Evolutionary conservation across 2,888 invertebrate genomes (phyloP).

Genomic region (Aspidapion aeneum): DNA sequence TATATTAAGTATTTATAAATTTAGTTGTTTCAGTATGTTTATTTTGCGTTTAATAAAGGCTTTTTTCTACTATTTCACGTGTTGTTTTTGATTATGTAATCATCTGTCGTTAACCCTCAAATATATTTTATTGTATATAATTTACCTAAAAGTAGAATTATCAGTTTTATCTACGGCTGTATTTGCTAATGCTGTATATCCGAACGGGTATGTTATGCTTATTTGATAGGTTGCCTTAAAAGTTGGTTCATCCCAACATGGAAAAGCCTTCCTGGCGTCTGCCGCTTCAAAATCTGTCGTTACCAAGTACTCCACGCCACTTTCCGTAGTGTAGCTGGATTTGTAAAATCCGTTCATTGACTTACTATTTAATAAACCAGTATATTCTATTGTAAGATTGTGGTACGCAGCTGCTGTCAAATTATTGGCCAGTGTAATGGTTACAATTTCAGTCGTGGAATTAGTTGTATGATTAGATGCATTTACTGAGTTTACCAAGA

Average conservation of each 20-base stretch:
- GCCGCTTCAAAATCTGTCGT: constrained; percentile 68
- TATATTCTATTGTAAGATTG: not conserved
- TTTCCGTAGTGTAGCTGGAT: constrained; percentile 33
- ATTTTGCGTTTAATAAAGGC: no score
- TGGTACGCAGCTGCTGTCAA: not conserved
- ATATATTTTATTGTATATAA: no score
- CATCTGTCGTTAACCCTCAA: no score
- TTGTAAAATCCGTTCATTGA: constrained; percentile 50
- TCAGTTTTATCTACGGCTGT: constrained; percentile 4
- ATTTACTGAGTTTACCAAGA: constrained; percentile 6
- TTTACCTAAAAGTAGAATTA: constrained; percentile 2
- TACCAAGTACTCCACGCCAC: constrained; percentile 49
- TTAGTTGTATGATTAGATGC: constrained; percentile 11
- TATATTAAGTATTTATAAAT: no score
- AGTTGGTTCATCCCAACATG: constrained; percentile 72
- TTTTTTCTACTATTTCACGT: no score
- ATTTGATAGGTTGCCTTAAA: constrained; percentile 63
- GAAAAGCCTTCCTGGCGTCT: constrained; percentile 66
- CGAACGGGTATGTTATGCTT: constrained; percentile 45
- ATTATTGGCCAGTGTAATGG: constrained; percentile 9
- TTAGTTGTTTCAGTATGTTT: no score
- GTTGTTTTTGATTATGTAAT: no score
- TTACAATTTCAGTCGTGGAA: constrained; percentile 24
- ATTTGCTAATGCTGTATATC: constrained; percentile 34
- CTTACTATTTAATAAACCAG: not conserved